Evolutionary conservation across 2,888 invertebrate genomes (phyloP), one percentile per base, ranked within the genome.

Genomic region (Synergus japonicus): DNA sequence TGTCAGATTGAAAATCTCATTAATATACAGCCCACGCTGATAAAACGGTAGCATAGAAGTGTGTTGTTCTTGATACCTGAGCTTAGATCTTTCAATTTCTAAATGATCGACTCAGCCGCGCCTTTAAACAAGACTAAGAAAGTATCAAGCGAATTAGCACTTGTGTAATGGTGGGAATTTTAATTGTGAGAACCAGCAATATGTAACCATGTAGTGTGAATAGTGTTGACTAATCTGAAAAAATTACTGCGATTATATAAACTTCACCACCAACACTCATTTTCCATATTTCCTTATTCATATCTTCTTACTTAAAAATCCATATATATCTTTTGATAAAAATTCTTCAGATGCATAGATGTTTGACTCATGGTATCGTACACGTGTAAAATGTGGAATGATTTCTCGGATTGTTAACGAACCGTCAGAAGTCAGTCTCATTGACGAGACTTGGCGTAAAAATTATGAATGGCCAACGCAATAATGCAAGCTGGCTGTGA

Each of bases 381-480:
- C 7, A 66, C 3, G 67, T 44, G 22, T 13, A n/a, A 8, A 67
- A 18, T 13, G 44, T 67, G 22, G 43, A 22, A 46, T 67, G 46
- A 44, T 67, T 60, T 60, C 60, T 67, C 44, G 67, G 18, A 7
- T 67, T 44, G 44, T 67, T 67, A 67, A 67, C 22, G 67, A 67
- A 44, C 22, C 67, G 44, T 67, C 67, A 67, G n/a, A 66, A 43
- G n/a, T 67, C 46, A 76, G 43, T n/a, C 76, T 83, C 84, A 86
- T 88, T 88, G 86, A 87, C 83, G 80, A 80, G 78, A 76, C 65
- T 60, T 73, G 73, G 84, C 81, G 85, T 86, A 87, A 88, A 88
- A 90, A 87, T 91, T 88, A 90, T 91, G 91, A 91, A 91, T 91
- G 90, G 86, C 83, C 83, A 83, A 63, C 60, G 80, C 82, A 86